A percentile compares a stretch with the other conserved stretches of the same genome.
These are phyloP conservation scores for Natator depressus DNA, from an alignment of 2,113 vertebrate species.

Conservation along the genomic window DNA sequence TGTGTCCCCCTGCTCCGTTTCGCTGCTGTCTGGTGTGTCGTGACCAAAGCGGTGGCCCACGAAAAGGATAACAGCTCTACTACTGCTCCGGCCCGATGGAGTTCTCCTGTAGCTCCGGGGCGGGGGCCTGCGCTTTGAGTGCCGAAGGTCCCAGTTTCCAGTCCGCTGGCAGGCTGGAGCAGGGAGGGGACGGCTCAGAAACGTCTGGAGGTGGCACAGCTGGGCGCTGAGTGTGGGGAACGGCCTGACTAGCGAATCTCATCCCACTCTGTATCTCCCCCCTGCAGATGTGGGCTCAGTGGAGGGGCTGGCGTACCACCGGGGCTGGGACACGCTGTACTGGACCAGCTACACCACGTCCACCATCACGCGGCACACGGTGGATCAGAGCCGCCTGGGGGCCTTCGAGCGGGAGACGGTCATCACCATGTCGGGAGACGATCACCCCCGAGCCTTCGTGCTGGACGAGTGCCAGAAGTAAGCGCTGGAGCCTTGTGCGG, in stretches of 20 bases:
- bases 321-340: slow-evolving; percentile 95
- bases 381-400: slow-evolving; percentile 89
- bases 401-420: slow-evolving; percentile 94
- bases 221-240: background rate
- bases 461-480: slow-evolving; percentile 97
- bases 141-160: too few relatives aligned
- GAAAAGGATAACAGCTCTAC: background rate
- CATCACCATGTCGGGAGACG: slow-evolving; percentile 97
- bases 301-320: slow-evolving; percentile 96
- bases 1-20: background rate
- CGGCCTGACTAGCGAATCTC: background rate
- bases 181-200: too few relatives aligned
- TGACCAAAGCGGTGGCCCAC: too few relatives aligned
- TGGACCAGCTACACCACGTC: slow-evolving; percentile 99
- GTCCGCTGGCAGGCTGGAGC: too few relatives aligned
- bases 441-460: slow-evolving; percentile 95
- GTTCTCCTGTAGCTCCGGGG: too few relatives aligned
- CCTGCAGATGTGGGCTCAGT: slow-evolving; percentile 93
- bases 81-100: background rate
- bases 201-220: too few relatives aligned
- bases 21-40: too few relatives aligned
- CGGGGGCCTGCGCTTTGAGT: too few relatives aligned
- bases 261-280: background rate
- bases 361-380: slow-evolving; percentile 95
- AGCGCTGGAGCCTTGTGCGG: slow-evolving; percentile 47